Base-by-base conservation (phyloP, 2,113 vertebrate species). In the Neogobius melanostomus region DNA sequence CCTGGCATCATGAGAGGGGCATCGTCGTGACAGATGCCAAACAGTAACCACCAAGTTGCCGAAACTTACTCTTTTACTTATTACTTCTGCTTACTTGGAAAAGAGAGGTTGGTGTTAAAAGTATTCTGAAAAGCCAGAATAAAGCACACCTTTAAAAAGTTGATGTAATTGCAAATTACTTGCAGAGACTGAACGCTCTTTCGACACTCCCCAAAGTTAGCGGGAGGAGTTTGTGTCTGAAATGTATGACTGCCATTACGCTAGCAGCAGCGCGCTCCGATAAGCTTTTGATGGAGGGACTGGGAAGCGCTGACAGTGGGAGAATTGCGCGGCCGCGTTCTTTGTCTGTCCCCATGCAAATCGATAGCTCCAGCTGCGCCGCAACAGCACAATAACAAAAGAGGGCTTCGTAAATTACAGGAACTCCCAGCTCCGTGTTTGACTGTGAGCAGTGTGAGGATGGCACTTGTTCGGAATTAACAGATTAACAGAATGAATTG, bases 161-260 rank as follows among this genome's bases (percentile, higher is more conserved):
- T 36, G 28, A 36, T 36, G 28, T 36, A 36, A 36, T 36, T 36
- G 28, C 28, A 36, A 36, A 36, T 36, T 47, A 57, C 45, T 49
- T 47, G n/a, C n/a, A 57, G 8, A 47, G 51, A 9, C 46, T 36
- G 47, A 16, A 36, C 50, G 53, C 8, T 64, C 14, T n/a, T 46
- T 53, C 62, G 21, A 78, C 76, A 70, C 64, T 79, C 70, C 71
- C 11, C 11, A 63, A 83, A 75, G 72, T 82, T 66, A 46, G 7
- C 61, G 59, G 61, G 53, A 60, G 84, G 74, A 77, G 76, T 88
- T 84, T 88, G 64, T 82, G 79, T 83, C 88, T 74, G 14, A 76
- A 82, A 90, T 90, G 62, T 86, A 92, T 89, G 85, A 81, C 77
- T 77, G 69, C 81, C 85, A 91, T 93, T 92, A 91, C 74, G 80